Percentiles rank a stretch among this genome's conserved stretches.
These are phyloP conservation scores for Typhlichthys subterraneus DNA, from an alignment of 2,797 vertebrate species.

Conservation along the genomic window DNA sequence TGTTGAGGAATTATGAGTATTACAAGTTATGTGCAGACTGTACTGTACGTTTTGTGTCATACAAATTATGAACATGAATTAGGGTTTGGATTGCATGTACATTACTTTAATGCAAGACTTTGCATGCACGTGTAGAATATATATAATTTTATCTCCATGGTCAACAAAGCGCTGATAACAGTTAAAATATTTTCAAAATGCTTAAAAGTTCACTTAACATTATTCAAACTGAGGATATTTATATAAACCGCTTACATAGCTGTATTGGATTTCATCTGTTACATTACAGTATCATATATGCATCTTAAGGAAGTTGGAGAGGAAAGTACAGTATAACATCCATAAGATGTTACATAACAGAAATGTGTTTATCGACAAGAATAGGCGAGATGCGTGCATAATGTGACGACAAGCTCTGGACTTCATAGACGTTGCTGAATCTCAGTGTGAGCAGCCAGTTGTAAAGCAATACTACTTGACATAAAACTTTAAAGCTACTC, in stretches of 20 bases:
- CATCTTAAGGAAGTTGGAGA: neutral
- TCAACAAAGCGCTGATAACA: conserved; percentile 28
- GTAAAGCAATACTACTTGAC: conserved; percentile 53
- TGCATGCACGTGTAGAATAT: neutral
- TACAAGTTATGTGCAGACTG: conserved; percentile 13
- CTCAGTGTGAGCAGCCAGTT: conserved; percentile 10
- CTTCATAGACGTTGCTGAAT: neutral
- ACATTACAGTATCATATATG: too few species aligned
- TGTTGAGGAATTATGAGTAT: conserved; percentile 29
- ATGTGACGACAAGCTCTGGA: conserved; percentile 6
- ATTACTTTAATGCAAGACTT: conserved; percentile 1
- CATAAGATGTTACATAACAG: conserved; percentile 49
- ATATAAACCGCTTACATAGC: neutral
- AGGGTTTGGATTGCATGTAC: conserved; percentile 4
- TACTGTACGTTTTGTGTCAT: conserved; percentile 18
- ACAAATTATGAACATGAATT: neutral
- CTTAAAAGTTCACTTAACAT: conserved; percentile 20
- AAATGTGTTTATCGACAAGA: conserved; percentile 35
- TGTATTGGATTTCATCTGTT: conserved; percentile 4
- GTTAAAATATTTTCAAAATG: conserved; percentile 16
- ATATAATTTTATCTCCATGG: conserved; percentile 4
- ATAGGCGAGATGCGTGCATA: conserved; percentile 20
- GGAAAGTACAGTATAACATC: neutral
- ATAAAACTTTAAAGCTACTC: conserved; percentile 6
- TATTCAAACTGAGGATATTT: neutral